Conservation (phyloP, 2,113 vertebrate species). For the Vulpes vulpes region DNA sequence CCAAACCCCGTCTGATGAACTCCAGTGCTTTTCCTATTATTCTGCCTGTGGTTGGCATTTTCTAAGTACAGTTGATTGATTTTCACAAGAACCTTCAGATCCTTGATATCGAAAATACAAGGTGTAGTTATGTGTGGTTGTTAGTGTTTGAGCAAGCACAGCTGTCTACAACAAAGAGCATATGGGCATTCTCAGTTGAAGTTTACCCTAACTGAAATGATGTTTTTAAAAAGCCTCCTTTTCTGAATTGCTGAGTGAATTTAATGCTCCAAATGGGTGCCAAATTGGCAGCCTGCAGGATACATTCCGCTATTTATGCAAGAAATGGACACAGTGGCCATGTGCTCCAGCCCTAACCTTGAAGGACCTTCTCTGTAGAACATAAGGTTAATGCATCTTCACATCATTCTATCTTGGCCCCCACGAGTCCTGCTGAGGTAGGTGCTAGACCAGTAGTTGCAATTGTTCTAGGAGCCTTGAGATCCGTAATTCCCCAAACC, state of each 20-base stretch:
- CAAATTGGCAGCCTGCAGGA: constrained; percentile 52
- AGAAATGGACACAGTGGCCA: constrained; percentile 31
- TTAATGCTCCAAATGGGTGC: constrained; percentile 44
- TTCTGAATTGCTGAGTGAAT: constrained; percentile 61
- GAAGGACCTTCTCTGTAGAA: constrained; percentile 41
- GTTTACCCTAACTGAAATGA: neutral
- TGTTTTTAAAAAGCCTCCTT: neutral
- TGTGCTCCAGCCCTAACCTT: neutral
- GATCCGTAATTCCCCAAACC: neutral
- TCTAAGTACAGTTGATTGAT: neutral
- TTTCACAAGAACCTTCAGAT: constrained; percentile 9
- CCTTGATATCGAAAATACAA: neutral
- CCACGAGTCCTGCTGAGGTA: neutral
- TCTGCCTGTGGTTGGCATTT: neutral
- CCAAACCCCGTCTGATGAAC: neutral
- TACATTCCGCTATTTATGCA: constrained; percentile 58
- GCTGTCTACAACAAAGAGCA: neutral
- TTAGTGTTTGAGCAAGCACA: neutral
- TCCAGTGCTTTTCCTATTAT: neutral
- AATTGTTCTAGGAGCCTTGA: neutral
- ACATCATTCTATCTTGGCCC: neutral
- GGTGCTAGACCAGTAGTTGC: neutral
- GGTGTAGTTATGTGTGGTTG: neutral
- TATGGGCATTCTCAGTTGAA: neutral
- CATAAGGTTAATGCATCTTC: neutral